Base-by-base conservation (phyloP, 2,888 invertebrate genomes). In the Cheilosia vernalis region DNA sequence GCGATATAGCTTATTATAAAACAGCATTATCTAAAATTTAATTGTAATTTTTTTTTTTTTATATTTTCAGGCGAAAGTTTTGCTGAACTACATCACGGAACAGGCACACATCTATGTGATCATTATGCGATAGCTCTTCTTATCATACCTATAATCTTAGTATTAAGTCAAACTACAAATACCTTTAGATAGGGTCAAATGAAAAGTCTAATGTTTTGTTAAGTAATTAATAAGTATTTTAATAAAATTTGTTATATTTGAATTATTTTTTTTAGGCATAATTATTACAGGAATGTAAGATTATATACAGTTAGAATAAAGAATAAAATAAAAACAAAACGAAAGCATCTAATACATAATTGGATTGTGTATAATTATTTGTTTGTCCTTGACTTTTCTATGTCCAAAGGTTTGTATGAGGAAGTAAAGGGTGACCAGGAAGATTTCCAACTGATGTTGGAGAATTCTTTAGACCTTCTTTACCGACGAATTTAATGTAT, bases 71-170 rank as follows among this genome's bases (percentile, higher is more conserved):
- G 93, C 92, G 94, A 94, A 92, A 94, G 94, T 91, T 93, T 94
- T 91, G 94, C 94, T 61, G 94, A 94, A 90, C 89, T 94, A 88
- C 94, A 94, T 90, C 94, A 93, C 87, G 93, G 92, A 19, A 89
- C 89, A 24, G 87, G 87, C 17, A 37, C 69, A 76, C 83, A 77
- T 51, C 42, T 67, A 84, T 81, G 69, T 84, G 49, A 82, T 87
- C 55, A 87, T 87, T 61, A 88, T 66, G 77, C 89, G 55, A 78
- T 89, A 79, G 88, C 88, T 80, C 79, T 90, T 66, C 88, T 88
- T 87, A 69, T 90, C 66, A 87, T 89, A 81, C 87, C 89, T 49
- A 74, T 90, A 55, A 80, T 87, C 19, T 78, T 87, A 63, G 87
- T 88, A 53, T 86, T 83, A 60, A 86, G 86, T 63, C 70, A 87